phyloP scores from a whole-genome alignment of 2,797 vertebrate species.

The Rhinogobio ventralis region DNA sequence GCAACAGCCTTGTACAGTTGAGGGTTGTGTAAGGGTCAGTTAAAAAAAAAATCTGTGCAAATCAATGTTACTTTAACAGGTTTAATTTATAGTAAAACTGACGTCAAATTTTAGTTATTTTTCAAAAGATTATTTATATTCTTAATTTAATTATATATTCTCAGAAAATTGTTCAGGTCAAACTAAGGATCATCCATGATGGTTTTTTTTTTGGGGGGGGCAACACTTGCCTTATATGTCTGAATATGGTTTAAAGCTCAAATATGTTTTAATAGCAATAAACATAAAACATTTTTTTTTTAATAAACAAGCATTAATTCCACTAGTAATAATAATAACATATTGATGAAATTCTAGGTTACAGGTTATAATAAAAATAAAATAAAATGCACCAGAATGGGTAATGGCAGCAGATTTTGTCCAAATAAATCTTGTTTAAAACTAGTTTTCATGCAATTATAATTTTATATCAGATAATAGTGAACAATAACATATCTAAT shows the following conservation, averaged over 20 bases:
- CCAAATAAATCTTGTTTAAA: too few relatives aligned
- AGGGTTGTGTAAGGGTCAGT: background rate
- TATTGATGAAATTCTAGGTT: background rate
- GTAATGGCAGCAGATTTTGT: background rate
- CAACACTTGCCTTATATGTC: background rate
- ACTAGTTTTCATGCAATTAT: too few relatives aligned
- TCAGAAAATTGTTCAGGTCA: background rate
- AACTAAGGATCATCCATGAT: background rate
- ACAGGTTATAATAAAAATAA: background rate
- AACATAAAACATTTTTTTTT: background rate
- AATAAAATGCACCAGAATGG: background rate
- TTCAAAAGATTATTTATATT: too few relatives aligned
- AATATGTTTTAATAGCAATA: background rate
- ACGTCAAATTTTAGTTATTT: background rate
- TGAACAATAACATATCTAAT: too few relatives aligned
- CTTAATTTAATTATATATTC: background rate
- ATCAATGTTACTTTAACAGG: background rate
- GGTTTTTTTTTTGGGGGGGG: background rate
- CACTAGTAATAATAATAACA: background rate
- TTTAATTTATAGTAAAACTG: background rate
- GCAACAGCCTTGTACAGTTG: slow-evolving; percentile 4
- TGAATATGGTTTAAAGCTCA: background rate
- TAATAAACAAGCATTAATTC: background rate
- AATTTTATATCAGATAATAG: too few relatives aligned
- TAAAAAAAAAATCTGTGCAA: background rate